A percentile compares a stretch with the other conserved stretches of the same genome.
Conservation (phyloP, 1,140 invertebrate species). For the Lamellibrachia luymesi region DNA sequence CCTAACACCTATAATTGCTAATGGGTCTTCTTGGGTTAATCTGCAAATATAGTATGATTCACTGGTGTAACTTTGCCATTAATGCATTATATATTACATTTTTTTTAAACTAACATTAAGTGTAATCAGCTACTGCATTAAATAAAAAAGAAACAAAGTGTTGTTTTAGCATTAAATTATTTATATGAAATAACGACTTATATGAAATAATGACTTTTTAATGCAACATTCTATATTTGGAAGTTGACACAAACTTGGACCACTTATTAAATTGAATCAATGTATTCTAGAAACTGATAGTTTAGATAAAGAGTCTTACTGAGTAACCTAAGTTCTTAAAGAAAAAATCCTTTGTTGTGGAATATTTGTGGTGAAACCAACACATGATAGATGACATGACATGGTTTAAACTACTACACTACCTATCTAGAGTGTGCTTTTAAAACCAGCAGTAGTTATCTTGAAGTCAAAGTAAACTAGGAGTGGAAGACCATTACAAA, state of each 20-base stretch:
- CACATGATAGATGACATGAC: not conserved
- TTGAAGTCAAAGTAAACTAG: not conserved
- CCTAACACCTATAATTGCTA: not conserved
- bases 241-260: not conserved
- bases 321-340: not conserved
- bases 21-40: not conserved
- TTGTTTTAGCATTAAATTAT: not conserved
- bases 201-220: not conserved
- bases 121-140: not conserved
- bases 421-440: not conserved
- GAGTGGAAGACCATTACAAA: not conserved
- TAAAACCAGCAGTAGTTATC: not conserved
- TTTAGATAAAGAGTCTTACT: not conserved
- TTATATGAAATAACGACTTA: not conserved
- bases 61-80: not conserved
- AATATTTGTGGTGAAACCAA: not conserved
- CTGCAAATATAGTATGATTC: not conserved
- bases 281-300: not conserved
- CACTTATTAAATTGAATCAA: not conserved
- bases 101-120: not conserved
- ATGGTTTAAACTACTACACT: too few species aligned
- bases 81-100: not conserved
- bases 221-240: not conserved
- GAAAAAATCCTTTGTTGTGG: too few species aligned
- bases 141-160: not conserved